phyloP scores from a whole-genome alignment of 2,797 vertebrate genomes.

The Myotis pilosus region DNA sequence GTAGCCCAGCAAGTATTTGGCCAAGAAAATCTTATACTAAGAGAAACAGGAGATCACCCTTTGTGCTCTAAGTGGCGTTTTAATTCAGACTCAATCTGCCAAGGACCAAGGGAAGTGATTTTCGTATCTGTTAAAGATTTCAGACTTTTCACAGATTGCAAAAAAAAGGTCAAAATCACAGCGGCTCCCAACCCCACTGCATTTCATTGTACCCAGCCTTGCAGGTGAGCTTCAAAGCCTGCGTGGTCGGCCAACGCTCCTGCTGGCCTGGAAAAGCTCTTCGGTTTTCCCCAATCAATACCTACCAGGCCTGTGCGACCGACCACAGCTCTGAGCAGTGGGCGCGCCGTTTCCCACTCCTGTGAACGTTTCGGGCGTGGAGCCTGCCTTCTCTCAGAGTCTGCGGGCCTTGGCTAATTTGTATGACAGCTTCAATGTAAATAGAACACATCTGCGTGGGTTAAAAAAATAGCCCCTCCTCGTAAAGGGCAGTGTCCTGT shows the following conservation, averaged over 20 bases:
- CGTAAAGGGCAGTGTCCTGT: conserved; percentile 52
- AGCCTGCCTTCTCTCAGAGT: conserved; percentile 69
- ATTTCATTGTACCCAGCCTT: conserved; percentile 41
- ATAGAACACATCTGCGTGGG: conserved; percentile 76
- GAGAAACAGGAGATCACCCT: neutral
- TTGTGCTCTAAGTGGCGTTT: conserved; percentile 18
- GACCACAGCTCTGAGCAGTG: neutral
- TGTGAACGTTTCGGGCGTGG: neutral
- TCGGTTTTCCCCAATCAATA: neutral
- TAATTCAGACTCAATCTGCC: conserved; percentile 13
- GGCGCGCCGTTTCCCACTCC: conserved; percentile 37
- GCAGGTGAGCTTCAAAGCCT: conserved; percentile 34
- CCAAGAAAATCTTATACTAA: conserved; percentile 24
- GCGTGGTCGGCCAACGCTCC: conserved; percentile 32
- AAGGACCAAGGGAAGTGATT: conserved; percentile 36
- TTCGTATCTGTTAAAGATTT: neutral
- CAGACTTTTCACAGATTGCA: conserved; percentile 32
- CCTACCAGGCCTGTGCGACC: neutral
- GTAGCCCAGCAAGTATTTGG: conserved; percentile 16
- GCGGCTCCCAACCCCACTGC: neutral
- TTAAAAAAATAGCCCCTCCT: conserved; percentile 68
- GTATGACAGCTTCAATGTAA: conserved; percentile 76
- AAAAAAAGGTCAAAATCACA: neutral
- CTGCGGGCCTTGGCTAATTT: conserved; percentile 64
- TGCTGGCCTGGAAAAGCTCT: conserved; percentile 45